Percentiles rank a stretch among this genome's conserved stretches.
Evolutionary conservation across 2,888 invertebrate species (phyloP).

Genomic region (Lagria hirta): DNA sequence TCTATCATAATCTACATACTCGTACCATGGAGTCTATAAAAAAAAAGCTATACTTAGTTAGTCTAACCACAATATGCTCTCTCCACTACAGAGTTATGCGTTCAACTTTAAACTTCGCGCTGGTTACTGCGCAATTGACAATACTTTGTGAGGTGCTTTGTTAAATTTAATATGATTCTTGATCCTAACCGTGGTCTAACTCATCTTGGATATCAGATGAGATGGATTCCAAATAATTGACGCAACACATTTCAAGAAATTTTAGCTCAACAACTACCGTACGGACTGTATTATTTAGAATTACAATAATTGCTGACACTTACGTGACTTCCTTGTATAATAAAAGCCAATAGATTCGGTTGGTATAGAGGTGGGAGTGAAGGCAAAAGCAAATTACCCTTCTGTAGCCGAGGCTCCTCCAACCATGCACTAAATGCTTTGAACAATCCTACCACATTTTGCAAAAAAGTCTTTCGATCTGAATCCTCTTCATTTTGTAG

Average conservation of each 20-base stretch:
- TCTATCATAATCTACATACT: constrained; percentile 63
- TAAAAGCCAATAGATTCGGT: constrained; percentile 62
- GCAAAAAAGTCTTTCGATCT: constrained; percentile 19
- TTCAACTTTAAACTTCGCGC: too few relatives aligned
- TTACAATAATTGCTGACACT: constrained; percentile 4
- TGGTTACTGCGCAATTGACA: too few relatives aligned
- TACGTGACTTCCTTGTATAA: constrained; percentile 64
- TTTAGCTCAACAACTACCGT: not conserved
- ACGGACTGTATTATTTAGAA: not conserved
- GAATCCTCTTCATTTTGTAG: constrained; percentile 48
- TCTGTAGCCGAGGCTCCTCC: constrained; percentile 75
- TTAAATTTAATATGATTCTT: too few relatives aligned
- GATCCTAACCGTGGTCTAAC: too few relatives aligned
- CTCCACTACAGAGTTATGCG: too few relatives aligned
- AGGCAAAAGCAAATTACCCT: constrained; percentile 64
- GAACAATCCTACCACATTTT: constrained; percentile 44
- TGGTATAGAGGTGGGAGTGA: constrained; percentile 75
- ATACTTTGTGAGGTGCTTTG: too few relatives aligned
- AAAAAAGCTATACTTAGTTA: constrained; percentile 1
- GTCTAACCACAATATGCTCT: too few relatives aligned
- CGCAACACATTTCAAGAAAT: too few relatives aligned
- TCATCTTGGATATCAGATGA: too few relatives aligned
- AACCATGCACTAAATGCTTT: constrained; percentile 72
- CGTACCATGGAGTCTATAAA: constrained; percentile 64
- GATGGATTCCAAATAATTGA: too few relatives aligned